Conservation (phyloP, 2,888 invertebrate genomes). For the Perizoma affinitatum region DNA sequence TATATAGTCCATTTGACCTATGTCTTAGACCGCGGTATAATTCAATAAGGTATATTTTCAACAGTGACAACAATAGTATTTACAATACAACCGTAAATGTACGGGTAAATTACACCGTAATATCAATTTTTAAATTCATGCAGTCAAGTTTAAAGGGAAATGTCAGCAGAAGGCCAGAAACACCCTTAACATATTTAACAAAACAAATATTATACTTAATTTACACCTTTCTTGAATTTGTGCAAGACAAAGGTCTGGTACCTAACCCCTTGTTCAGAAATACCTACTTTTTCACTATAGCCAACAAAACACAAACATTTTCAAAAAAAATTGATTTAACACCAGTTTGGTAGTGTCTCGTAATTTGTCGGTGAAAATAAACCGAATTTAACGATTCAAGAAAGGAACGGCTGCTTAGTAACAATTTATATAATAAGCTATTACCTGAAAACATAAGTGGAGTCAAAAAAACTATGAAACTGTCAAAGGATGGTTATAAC, state of each 20-base stretch:
- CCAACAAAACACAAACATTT: too few relatives aligned
- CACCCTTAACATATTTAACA: background rate
- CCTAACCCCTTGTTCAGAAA: too few relatives aligned
- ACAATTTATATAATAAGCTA: too few relatives aligned
- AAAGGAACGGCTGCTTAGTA: too few relatives aligned
- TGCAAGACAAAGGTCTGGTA: slow-evolving; percentile 4
- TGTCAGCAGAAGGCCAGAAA: background rate
- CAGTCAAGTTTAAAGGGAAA: slow-evolving; percentile 55
- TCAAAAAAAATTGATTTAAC: too few relatives aligned
- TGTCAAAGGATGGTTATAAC: too few relatives aligned
- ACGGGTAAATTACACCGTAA: slow-evolving; percentile 60
- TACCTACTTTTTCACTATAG: too few relatives aligned
- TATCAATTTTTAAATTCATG: slow-evolving; percentile 59
- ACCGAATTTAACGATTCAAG: too few relatives aligned
- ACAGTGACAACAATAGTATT: slow-evolving; percentile 67
- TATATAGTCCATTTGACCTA: slow-evolving; percentile 33
- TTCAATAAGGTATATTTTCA: slow-evolving; percentile 44
- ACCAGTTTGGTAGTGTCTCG: too few relatives aligned
- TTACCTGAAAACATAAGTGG: too few relatives aligned
- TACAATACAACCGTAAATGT: slow-evolving; percentile 59
- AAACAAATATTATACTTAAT: slow-evolving; percentile 3
- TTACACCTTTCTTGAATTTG: slow-evolving; percentile 5
- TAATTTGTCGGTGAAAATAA: too few relatives aligned
- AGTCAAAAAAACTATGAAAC: too few relatives aligned
- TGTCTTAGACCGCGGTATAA: slow-evolving; percentile 37